These are phyloP conservation scores for Lophura nycthemera DNA, from an alignment of 2,113 vertebrate species.

Conservation along the genomic window DNA sequence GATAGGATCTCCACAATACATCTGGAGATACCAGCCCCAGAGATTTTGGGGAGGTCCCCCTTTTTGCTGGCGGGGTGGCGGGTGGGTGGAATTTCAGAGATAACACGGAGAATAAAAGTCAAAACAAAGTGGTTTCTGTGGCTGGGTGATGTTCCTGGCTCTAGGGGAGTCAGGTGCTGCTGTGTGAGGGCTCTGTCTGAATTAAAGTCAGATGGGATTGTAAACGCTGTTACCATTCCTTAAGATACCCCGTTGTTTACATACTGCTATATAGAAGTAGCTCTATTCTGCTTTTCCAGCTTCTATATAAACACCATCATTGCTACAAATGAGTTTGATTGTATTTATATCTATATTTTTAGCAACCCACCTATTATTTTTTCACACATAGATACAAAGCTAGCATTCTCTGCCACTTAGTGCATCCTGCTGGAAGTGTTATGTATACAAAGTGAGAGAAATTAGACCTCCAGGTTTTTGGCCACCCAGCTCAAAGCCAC, in stretches of 20 bases:
- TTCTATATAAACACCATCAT: neutral
- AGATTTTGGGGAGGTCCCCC: fast-evolving
- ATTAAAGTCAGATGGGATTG: slow-evolving; percentile 25
- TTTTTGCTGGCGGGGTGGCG: neutral
- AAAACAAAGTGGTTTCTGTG: slow-evolving; percentile 7
- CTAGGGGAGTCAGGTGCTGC: neutral
- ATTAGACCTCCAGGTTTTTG: neutral
- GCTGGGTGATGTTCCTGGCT: neutral
- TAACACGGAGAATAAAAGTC: neutral
- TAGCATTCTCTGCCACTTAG: neutral
- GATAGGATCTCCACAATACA: neutral
- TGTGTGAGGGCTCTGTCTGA: neutral
- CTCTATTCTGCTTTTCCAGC: neutral
- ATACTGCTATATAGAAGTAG: neutral
- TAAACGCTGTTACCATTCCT: neutral
- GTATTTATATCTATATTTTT: too few relatives aligned
- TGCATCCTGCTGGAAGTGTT: neutral
- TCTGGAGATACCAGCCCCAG: neutral
- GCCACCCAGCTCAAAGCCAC: neutral
- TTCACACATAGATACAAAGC: neutral
- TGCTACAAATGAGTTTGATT: neutral
- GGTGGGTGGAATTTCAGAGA: neutral
- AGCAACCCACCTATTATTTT: neutral
- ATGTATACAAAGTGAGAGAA: neutral
- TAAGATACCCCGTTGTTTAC: neutral